Evolutionary conservation across 1,140 invertebrate genomes (phyloP), one percentile per base, ranked within the genome.

Genomic region (Drosophila pseudoananassae): DNA sequence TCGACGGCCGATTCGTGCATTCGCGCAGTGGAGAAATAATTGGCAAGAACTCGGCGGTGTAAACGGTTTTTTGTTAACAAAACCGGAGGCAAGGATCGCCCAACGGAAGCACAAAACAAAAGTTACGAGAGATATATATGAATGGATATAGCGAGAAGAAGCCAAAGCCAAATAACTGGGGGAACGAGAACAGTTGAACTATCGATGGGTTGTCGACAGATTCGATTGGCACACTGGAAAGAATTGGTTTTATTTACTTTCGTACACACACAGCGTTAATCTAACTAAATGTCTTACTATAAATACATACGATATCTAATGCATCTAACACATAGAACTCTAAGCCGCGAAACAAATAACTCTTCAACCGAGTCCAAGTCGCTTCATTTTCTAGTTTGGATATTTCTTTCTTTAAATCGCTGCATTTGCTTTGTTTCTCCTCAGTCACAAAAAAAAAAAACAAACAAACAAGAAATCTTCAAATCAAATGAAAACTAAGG

Each of bases 21-120:
- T 95, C 96, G 17, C 96, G 95, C 81, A 96, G 96, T 27, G 95
- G 95, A 45, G 94, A 94, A 80, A 96, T 97, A 75, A 96, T 96
- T 73, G 96, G 96, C 69, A 96, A 96, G 93, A 96, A 97, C 83
- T 97, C 96, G 10, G 96, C 96, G 51, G 96, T 97, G 58, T 97
- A 96, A 94, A 92, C 49, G 5, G 29, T 1, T 9, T 15, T 38
- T 33, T 36, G 8, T 1, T 14, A 8, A 25, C 17, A 33, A 38
- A 47, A 17, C n/a, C 17, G 36, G 43, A n/a, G 25, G 47, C 38
- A 15, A 50, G 45, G 40, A 51, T 52, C 29, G 25, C 33, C 33
- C 10, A 56, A 52, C 8, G 3, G 17, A 50, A n/a, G 27, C 36
- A 46, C 15, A 70, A 47, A 45, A 58, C 31, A 63, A 66, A 50